phyloP scores from a whole-genome alignment of 2,797 vertebrate species.

The Leptoclinus maculatus region DNA sequence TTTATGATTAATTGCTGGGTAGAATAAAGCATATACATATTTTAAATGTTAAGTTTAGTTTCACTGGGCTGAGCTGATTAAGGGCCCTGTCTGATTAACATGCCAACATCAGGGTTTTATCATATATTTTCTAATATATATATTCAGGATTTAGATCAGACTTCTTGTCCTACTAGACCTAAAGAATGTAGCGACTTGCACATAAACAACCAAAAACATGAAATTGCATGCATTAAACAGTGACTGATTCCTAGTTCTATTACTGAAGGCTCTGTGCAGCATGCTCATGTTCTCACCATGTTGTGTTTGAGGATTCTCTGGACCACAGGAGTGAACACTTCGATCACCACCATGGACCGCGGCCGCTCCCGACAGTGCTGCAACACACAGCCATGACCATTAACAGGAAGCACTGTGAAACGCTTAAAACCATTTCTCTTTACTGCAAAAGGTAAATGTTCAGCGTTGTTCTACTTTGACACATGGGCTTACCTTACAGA shows the following conservation, averaged over 20 bases:
- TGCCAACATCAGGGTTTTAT: too few species aligned
- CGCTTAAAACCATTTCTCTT: background rate
- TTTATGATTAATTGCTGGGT: background rate
- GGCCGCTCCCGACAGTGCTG: conserved; percentile 99
- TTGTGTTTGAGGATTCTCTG: conserved; percentile 99
- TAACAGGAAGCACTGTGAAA: background rate
- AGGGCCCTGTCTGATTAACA: too few species aligned
- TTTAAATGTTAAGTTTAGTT: background rate
- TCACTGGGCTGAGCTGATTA: background rate
- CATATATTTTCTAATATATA: too few species aligned
- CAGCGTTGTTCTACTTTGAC: background rate
- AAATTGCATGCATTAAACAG: background rate
- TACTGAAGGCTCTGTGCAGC: background rate
- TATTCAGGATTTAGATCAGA: background rate
- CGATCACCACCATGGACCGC: conserved; percentile 98
- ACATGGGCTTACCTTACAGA: conserved; percentile 92
- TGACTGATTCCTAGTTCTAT: background rate
- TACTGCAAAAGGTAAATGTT: background rate
- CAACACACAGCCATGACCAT: conserved; percentile 21
- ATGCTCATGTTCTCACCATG: conserved; percentile 95
- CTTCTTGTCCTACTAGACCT: background rate
- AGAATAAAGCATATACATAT: background rate
- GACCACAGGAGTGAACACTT: conserved; percentile 98
- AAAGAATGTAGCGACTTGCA: background rate
- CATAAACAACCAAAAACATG: background rate